A percentile compares a stretch with the other conserved stretches of the same genome.
Conservation (phyloP, 2,888 invertebrate species). For the Boloria selene region DNA sequence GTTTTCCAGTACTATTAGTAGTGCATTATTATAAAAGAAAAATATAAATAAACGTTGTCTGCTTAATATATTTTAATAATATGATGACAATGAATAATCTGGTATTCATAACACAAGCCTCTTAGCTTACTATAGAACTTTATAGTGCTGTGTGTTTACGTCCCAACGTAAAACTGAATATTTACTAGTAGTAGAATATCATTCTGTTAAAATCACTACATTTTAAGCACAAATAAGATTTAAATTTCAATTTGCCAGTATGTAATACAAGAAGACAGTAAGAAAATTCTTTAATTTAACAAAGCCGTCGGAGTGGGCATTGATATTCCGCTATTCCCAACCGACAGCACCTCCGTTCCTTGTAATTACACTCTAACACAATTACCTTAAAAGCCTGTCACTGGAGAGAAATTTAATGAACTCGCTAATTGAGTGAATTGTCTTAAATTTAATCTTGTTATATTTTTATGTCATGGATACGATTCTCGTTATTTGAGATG, state of each 20-base stretch:
- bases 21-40: too few species aligned
- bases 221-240: neutral
- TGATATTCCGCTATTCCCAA: slow-evolving; percentile 43
- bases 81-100: too few species aligned
- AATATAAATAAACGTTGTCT: too few species aligned
- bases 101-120: too few species aligned
- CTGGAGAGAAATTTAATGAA: slow-evolving; percentile 74
- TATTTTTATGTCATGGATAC: slow-evolving; percentile 36
- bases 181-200: too few species aligned
- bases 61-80: too few species aligned
- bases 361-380: slow-evolving; percentile 73
- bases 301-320: slow-evolving; percentile 33
- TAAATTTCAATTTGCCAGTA: neutral
- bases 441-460: slow-evolving; percentile 63
- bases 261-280: neutral
- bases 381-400: slow-evolving; percentile 80
- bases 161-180: too few species aligned
- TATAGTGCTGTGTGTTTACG: too few species aligned
- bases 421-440: slow-evolving; percentile 72
- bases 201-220: neutral
- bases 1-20: too few species aligned
- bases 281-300: slow-evolving; percentile 4
- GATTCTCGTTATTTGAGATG: slow-evolving; percentile 5
- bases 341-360: slow-evolving; percentile 47
- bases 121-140: too few species aligned